phyloP scores from a whole-genome alignment of 1,140 invertebrate species.

The Capitella teleta region DNA sequence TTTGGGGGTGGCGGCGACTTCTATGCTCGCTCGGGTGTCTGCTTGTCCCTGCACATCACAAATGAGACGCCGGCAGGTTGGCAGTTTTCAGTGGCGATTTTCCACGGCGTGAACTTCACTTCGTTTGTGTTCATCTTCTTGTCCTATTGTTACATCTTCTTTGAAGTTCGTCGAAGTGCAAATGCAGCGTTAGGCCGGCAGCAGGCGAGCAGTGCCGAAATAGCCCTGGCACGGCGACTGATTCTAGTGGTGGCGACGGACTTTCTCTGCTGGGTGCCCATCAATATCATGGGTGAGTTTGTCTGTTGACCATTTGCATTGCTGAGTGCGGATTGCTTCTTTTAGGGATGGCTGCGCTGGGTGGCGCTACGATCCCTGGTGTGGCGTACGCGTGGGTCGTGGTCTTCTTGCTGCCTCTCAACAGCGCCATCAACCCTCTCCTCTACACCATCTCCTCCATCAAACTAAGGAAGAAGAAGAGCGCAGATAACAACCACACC shows the following conservation, averaged over 20 bases:
- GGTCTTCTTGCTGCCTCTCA: slow-evolving; percentile 64
- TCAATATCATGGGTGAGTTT: slow-evolving; percentile 31
- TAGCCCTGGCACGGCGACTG: slow-evolving; percentile 7
- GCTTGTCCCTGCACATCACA: slow-evolving; percentile 11
- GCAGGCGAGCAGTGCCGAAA: neutral
- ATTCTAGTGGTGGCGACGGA: slow-evolving; percentile 10
- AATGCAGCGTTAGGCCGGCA: neutral
- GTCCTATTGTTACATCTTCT: slow-evolving; percentile 45
- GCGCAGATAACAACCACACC: no score
- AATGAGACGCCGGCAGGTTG: slow-evolving; percentile 5
- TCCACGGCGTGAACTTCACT: slow-evolving; percentile 9
- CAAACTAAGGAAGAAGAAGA: no score
- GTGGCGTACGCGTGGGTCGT: slow-evolving; percentile 56
- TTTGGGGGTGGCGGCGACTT: slow-evolving; percentile 36
- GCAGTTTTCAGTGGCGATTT: slow-evolving; percentile 13
- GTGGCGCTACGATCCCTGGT: slow-evolving; percentile 2
- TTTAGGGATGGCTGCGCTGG: slow-evolving; percentile 6
- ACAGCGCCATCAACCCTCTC: slow-evolving; percentile 65
- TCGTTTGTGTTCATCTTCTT: slow-evolving; percentile 8
- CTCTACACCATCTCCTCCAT: slow-evolving; percentile 58
- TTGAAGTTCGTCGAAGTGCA: slow-evolving; percentile 15
- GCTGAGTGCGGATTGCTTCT: no score
- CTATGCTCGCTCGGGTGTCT: slow-evolving; percentile 37
- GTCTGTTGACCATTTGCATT: no score
- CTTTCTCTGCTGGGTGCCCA: slow-evolving; percentile 11